Percentiles rank a stretch among this genome's conserved stretches.
Conservation (phyloP, 2,888 invertebrate species). For the Agrochola circellaris region DNA sequence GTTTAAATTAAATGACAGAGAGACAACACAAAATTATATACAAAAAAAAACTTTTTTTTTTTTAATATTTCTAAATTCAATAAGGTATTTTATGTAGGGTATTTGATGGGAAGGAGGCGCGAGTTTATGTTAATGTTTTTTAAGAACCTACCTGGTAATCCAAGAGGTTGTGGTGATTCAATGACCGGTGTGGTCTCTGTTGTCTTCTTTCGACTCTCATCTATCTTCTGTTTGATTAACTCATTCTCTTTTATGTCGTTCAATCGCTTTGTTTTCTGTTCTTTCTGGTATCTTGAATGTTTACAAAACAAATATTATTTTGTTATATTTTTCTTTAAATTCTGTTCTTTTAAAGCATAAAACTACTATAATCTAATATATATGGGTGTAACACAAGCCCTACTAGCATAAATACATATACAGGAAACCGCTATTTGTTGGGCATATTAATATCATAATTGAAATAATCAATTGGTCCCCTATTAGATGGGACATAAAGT, state of each 20-base stretch:
- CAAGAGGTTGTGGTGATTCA: conserved; percentile 74
- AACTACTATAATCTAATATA: neutral
- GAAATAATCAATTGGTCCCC: conserved; percentile 10
- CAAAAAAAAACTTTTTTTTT: neutral
- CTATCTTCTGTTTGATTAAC: conserved; percentile 85
- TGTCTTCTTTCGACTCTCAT: conserved; percentile 84
- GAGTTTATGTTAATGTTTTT: neutral
- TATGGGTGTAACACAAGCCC: neutral
- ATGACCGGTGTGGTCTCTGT: conserved; percentile 77
- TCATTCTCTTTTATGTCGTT: conserved; percentile 86
- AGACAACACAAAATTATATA: neutral
- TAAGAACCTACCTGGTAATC: conserved; percentile 77
- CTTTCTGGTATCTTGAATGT: conserved; percentile 80
- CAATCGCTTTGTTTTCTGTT: conserved; percentile 81
- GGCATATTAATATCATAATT: neutral
- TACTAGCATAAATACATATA: too few relatives aligned
- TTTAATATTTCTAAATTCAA: too few relatives aligned
- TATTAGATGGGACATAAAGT: neutral
- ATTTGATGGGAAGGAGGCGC: too few relatives aligned
- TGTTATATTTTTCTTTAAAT: too few relatives aligned
- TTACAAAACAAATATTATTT: neutral
- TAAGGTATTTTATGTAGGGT: too few relatives aligned
- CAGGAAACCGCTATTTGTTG: neutral
- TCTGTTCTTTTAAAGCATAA: neutral
- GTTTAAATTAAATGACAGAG: neutral